Base-by-base conservation (phyloP, 2,888 invertebrate genomes). In the Deilephila porcellus region DNA sequence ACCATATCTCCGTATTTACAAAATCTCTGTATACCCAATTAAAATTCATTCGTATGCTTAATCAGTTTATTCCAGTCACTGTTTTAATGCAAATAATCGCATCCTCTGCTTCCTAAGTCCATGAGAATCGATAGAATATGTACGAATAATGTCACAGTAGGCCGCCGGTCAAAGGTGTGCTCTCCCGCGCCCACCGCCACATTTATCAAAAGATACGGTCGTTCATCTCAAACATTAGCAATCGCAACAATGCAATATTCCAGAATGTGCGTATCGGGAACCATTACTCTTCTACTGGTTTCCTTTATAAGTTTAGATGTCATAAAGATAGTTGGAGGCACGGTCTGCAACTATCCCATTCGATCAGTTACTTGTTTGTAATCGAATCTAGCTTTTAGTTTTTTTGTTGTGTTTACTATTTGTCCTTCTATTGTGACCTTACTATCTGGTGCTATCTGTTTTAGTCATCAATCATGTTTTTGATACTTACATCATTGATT, bases 261-360 rank as follows among this genome's bases (percentile, higher is more conserved):
- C 86, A 87, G 88, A 90, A 90, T 89, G 88, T 88, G 90, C 89
- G 90, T 91, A 92, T 91, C 91, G 91, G 86, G 87, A 76, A 80
- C 91, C 91, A 92, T 93, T 90, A 91, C 87, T 92, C 92, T 91
- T 90, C 86, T 71, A 83, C 81, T 86, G 90, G 90, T 91, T 91
- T 90, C 90, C 91, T 91, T 91, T 91, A 91, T 89, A 90, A 88
- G 90, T 88, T 88, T 84, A 87, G 92, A 92, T 91, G 90, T 90
- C 87, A 91, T 92, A 91, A 91, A 93, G 92, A 91, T 92, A 91
- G 84, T 82, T 83, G 84, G 82, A 78, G 84, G 85, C 86, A 86
- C 83, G 87, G 84, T 83, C 82, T 83, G 85, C 83, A 83, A 87
- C 86, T 90, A 90, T 90, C 89, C 83, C 76, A 74, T 81, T 83